Base-by-base conservation (phyloP, 2,888 invertebrate genomes). In the Xestia c-nigrum region DNA sequence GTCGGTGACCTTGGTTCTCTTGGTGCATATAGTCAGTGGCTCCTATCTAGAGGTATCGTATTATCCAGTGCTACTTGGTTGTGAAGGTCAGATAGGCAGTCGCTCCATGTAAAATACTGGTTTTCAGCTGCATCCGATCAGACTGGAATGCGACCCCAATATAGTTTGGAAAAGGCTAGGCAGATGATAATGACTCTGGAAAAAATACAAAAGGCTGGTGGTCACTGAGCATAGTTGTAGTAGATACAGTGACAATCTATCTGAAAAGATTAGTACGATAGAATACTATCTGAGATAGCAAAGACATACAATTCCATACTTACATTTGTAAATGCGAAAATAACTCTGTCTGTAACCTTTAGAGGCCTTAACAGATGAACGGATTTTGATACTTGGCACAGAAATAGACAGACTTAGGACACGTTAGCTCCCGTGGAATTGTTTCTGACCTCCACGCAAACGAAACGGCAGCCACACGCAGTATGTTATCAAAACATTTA, bases 301-400 rank as follows among this genome's bases (percentile, higher is more conserved):
- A 57, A 14, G 2, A 24, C 57, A 24, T 24, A 24, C 5, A 24
- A 57, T 24, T 57, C 0, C 5, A 16, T 57, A 14, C 16, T 24
- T 16, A 24, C 6, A 24, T 57, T 57, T 31, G 24, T 59, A 9
- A 31, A 63, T 21, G 0, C 61, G 38, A 63, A 40, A 21, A 10
- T 10, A 64, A 43, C 14, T 64, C 40, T n/a, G 12, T n/a, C 43
- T 43, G 64, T 64, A n/a, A 64, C 43, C 64, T 64, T 43, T 64
- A 43, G 3, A 64, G n/a, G 3, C n/a, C 63, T 64, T 64, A 43
- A 43, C n/a, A 43, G 43, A 14, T 64, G 43, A 43, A 64, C n/a
- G 16, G 43, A n/a, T 64, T 64, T n/a, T 7, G 43, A 3, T 14
- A 3, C 9, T 64, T 38, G 61, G n/a, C 40, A 43, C 21, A n/a